phyloP scores from a whole-genome alignment of 2,113 vertebrate species.

The Heterocephalus glaber region DNA sequence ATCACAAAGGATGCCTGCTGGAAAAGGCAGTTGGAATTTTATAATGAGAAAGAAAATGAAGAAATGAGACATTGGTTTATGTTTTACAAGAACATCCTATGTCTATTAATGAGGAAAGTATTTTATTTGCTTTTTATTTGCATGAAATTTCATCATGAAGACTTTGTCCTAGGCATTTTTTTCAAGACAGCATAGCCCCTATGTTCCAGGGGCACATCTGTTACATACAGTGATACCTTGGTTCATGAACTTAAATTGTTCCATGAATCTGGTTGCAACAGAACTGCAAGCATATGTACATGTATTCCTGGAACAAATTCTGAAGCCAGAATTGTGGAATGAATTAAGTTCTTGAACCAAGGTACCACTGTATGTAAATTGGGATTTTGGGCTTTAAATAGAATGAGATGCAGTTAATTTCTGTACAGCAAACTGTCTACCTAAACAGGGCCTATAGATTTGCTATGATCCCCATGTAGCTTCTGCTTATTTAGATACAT shows the following conservation, averaged over 20 bases:
- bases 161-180: neutral
- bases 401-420: neutral
- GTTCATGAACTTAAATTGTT: neutral
- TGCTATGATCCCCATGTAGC: neutral
- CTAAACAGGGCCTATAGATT: neutral
- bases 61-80: neutral
- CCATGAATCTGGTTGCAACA: neutral
- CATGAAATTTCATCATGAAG: constrained; percentile 4
- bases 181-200: neutral
- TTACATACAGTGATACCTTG: neutral
- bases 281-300: neutral
- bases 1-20: neutral
- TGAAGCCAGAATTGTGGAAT: neutral
- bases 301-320: neutral
- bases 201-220: neutral
- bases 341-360: neutral
- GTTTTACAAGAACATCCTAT: neutral
- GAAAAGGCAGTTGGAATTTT: neutral
- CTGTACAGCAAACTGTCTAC: neutral
- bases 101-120: neutral
- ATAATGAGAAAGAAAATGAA: constrained; percentile 14
- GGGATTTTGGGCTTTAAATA: neutral
- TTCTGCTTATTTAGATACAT: neutral
- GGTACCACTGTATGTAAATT: neutral
- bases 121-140: constrained; percentile 14